phyloP scores from a whole-genome alignment of 2,113 vertebrate genomes.

The Xenopus laevis region DNA sequence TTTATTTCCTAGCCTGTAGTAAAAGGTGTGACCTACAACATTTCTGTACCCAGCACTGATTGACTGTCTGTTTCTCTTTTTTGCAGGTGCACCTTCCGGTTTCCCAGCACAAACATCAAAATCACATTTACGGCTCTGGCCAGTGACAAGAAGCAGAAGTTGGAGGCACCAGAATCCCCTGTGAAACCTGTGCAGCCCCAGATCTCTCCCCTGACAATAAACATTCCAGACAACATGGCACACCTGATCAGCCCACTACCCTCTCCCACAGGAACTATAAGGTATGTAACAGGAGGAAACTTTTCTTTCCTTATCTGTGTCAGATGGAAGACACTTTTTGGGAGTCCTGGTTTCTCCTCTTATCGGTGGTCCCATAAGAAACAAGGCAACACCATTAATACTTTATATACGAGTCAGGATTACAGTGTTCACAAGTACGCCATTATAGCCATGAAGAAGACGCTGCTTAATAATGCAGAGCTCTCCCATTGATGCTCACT shows the following conservation, averaged over 20 bases:
- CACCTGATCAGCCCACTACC: slow-evolving; percentile 96
- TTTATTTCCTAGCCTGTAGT: too few relatives aligned
- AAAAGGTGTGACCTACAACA: too few relatives aligned
- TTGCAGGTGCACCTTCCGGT: slow-evolving; percentile 92
- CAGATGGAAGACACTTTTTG: slow-evolving; percentile 10
- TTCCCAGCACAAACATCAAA: slow-evolving; percentile 98
- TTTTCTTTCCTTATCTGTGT: background rate
- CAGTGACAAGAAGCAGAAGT: slow-evolving; percentile 87
- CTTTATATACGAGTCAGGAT: too few relatives aligned
- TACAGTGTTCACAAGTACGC: too few relatives aligned
- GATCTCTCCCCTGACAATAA: slow-evolving; percentile 94
- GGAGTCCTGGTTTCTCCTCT: too few relatives aligned
- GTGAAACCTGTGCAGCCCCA: slow-evolving; percentile 90
- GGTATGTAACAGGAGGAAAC: slow-evolving; percentile 64
- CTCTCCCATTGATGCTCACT: too few relatives aligned
- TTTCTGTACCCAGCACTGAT: too few relatives aligned
- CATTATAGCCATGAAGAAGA: too few relatives aligned
- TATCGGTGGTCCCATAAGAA: too few relatives aligned
- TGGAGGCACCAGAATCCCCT: slow-evolving; percentile 85
- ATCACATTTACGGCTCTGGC: slow-evolving; percentile 94
- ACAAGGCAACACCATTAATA: too few relatives aligned
- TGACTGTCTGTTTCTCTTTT: background rate
- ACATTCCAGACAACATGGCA: slow-evolving; percentile 97
- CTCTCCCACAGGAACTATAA: slow-evolving; percentile 94
- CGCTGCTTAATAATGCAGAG: too few relatives aligned